A percentile compares a stretch with the other conserved stretches of the same genome.
phyloP scores from a whole-genome alignment of 2,797 vertebrate species.

The Leptatherina wallacei region DNA sequence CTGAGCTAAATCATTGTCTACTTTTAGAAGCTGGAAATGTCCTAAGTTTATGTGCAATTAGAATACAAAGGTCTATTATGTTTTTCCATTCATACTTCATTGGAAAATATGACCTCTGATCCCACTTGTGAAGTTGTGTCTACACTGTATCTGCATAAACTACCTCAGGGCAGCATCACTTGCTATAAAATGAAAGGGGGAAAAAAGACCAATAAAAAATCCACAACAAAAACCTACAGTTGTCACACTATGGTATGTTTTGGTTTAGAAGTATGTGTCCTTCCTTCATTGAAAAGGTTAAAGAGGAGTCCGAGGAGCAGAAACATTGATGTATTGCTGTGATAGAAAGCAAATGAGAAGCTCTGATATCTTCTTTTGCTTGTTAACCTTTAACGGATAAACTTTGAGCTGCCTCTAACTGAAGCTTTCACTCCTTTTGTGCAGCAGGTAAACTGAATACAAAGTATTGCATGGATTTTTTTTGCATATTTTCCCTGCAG shows the following conservation, averaged over 20 bases:
- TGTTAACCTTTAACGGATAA: slow-evolving; percentile 3
- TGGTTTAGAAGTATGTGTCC: background rate
- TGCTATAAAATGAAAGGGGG: too few relatives aligned
- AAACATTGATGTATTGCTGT: background rate
- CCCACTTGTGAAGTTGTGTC: too few relatives aligned
- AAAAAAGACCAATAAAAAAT: background rate
- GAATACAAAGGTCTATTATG: background rate
- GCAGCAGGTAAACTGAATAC: background rate
- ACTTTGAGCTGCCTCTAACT: background rate
- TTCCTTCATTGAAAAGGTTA: background rate
- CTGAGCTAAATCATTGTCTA: background rate
- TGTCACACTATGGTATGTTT: too few relatives aligned
- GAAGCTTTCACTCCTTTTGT: background rate
- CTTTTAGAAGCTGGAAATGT: background rate
- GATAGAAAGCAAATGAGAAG: slow-evolving; percentile 1
- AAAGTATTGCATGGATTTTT: background rate
- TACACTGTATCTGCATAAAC: too few relatives aligned
- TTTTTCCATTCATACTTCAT: background rate
- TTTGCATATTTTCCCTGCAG: background rate
- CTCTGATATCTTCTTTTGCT: background rate
- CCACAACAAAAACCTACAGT: too few relatives aligned
- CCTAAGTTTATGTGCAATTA: background rate
- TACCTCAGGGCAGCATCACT: too few relatives aligned
- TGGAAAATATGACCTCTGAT: too few relatives aligned
- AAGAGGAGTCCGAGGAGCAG: background rate